A percentile compares a stretch with the other conserved stretches of the same genome.
These are phyloP conservation scores for Platycercus adscitus DNA, from an alignment of 2,113 vertebrate species.

Conservation along the genomic window DNA sequence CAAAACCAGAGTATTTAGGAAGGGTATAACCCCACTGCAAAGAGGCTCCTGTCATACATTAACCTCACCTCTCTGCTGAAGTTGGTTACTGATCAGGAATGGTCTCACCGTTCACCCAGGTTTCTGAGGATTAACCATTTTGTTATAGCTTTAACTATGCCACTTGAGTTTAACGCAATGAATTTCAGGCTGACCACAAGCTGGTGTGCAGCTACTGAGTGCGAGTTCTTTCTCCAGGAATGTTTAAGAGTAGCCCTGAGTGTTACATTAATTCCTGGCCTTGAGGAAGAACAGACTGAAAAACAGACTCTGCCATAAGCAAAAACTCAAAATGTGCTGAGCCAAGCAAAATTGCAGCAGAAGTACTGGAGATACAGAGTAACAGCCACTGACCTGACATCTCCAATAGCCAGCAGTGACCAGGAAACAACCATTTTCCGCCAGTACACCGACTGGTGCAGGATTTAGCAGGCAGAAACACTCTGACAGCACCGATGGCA, in stretches of 20 bases:
- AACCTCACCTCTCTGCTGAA: neutral
- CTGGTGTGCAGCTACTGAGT: neutral
- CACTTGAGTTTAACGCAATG: neutral
- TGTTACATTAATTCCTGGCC: neutral
- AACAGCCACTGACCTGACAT: neutral
- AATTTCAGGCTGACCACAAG: neutral
- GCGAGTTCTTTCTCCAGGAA: neutral
- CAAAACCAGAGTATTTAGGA: neutral
- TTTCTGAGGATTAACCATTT: neutral
- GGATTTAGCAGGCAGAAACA: neutral
- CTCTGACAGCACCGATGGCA: neutral
- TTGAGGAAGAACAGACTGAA: neutral
- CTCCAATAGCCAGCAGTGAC: slow-evolving; percentile 15
- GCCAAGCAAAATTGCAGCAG: neutral
- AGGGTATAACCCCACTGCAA: neutral
- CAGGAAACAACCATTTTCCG: neutral
- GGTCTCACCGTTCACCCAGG: neutral
- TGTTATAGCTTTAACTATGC: neutral
- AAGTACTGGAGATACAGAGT: slow-evolving; percentile 12
- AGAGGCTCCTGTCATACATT: neutral
- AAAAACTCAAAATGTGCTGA: neutral
- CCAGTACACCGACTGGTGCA: fast-evolving
- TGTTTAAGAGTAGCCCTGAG: neutral
- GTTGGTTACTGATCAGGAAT: neutral
- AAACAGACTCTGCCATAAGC: slow-evolving; percentile 7